Evolutionary conservation across 2,797 vertebrate genomes (phyloP), one percentile per base, ranked within the genome.

Genomic region (Manis crassicaudata): DNA sequence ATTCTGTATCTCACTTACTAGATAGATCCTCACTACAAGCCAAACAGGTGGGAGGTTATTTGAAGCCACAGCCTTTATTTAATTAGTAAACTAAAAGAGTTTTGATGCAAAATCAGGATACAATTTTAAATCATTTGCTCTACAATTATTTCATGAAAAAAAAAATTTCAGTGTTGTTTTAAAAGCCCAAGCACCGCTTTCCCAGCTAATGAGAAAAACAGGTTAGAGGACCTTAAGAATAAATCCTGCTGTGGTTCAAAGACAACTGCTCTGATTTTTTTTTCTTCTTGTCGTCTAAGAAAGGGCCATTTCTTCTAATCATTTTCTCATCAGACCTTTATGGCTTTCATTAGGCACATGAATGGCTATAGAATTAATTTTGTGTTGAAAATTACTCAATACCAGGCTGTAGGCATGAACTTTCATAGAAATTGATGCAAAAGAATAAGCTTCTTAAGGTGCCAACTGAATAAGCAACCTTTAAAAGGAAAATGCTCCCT

Each of bases 81-180:
- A 97, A 52, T 83, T 95, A 95, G 85, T 88, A 88, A 97, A 89
- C 27, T 90, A 60, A 8, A 23, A 75, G 12, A 65, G 27, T 80
- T 27, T 14, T 80, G 58, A 87, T 87, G 9, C 11, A 96, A 89
- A 96, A 76, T 65, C 56, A 88, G 63, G 50, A 83, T 60, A 70
- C 27, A 92, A 96, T 90, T 86, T 88, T 79, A 97, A 92, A 90
- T 93, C 14, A 91, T 92, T 92, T 93, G 72, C 60, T 87, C 63
- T 95, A 63, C 62, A 89, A 96, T 89, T 88, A 92, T 88, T 96
- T 35, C 20, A 87, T n/a, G 21, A 79, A 23, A 60, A 54, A 85
- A 32, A 63, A 73, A 75, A 50, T 67, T 50, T 67, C 10, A 46
- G 46, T 46, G 46, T 46, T 46, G 46, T 46, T 46, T 46, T 46